A percentile compares a stretch with the other conserved stretches of the same genome.
Conservation (phyloP, 2,113 vertebrate genomes). For the Lontra canadensis region DNA sequence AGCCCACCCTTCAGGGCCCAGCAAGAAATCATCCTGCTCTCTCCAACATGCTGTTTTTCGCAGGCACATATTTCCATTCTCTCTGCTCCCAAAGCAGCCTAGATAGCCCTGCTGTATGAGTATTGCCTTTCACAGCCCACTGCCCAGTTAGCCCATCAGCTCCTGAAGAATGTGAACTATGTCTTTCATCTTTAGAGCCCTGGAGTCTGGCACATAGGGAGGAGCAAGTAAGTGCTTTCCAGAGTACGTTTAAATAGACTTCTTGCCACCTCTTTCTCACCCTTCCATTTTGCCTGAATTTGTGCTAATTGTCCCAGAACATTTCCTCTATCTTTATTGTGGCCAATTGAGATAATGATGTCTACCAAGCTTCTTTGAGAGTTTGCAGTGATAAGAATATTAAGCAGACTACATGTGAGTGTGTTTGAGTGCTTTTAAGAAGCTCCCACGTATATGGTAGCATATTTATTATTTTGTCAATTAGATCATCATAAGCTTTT, state of each 20-base stretch:
- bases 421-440: background rate
- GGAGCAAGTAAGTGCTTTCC: background rate
- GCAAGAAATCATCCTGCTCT: background rate
- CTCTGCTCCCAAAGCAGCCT: background rate
- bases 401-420: background rate
- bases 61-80: background rate
- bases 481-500: background rate
- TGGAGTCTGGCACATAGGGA: background rate
- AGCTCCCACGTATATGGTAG: background rate
- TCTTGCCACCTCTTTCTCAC: constrained; percentile 10
- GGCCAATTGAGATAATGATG: constrained; percentile 47
- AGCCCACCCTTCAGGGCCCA: background rate
- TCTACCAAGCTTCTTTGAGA: background rate
- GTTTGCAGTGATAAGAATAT: constrained; percentile 32
- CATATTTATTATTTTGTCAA: background rate
- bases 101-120: background rate
- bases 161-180: background rate
- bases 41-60: background rate
- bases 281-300: constrained; percentile 27
- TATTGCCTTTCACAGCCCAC: background rate
- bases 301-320: constrained; percentile 48
- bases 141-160: background rate
- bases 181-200: constrained; percentile 12
- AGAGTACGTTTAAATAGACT: background rate
- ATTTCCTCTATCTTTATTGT: constrained; percentile 25